Evolutionary conservation across 2,888 invertebrate species (phyloP), one percentile per base, ranked within the genome.

Genomic region (Nemoura dubitans): DNA sequence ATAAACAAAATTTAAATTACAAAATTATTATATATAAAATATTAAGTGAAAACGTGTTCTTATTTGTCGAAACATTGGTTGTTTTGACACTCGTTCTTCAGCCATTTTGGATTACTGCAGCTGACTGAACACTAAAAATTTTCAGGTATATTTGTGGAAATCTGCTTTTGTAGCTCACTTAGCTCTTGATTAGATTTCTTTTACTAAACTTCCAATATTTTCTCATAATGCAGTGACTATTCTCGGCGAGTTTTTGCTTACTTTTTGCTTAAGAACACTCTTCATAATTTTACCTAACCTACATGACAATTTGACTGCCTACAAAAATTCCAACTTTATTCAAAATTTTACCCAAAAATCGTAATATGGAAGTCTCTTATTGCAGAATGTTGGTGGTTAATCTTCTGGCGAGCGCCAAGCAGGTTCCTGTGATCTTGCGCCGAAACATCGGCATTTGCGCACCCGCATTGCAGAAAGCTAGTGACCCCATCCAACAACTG

Each of bases 401-500:
- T 26, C 36, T 90, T 43, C 83, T 87, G 10, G 27, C 59, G 6
- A 76, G 85, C 88, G 42, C 82, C 83, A 85, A 86, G 78, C 85
- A 86, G 21, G 84, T 90, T 29, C 90, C 90, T 25, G 90, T 90
- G 88, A 83, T 91, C 29, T 29, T 91, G 5, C 90, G 90, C 81
- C 94, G 96, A 87, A 96, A 95, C 91, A 92, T 97, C 90, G 96
- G 96, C 86, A 93, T 96, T 83, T 91, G 94, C 85, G 95, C 95
- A 80, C 95, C 95, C 84, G 93, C 92, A 42, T 90, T 95, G 76
- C 94, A 94, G 90, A 96, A 96, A 91, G 95, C 95, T 0, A 92
- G 93, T 0, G 98, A 99, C 91, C 98, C 98, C 3, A 97, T 99
- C 90, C 98, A 98, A 91, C 96, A 98, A 91, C 92, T 98, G 85